Evolutionary conservation across 2,888 invertebrate species (phyloP).

Genomic region (Nomada fabriciana): DNA sequence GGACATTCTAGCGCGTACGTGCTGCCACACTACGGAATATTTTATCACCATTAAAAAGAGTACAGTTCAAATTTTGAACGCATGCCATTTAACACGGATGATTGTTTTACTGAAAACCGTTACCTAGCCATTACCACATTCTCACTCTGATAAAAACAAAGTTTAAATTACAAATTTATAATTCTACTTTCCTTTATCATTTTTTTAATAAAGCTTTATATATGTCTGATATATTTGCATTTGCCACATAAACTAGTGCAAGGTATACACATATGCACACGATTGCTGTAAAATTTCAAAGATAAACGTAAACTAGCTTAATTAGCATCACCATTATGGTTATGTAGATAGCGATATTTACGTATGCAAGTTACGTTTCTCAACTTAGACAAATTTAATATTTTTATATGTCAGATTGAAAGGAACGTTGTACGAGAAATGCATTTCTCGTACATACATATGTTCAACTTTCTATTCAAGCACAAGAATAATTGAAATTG

Average conservation of each 20-base stretch:
- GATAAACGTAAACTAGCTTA: background rate
- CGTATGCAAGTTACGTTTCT: too few species aligned
- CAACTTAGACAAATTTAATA: too few species aligned
- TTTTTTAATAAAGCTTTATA: background rate
- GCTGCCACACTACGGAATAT: slow-evolving; percentile 32
- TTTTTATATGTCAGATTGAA: too few species aligned
- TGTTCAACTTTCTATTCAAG: background rate
- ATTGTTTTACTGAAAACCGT: background rate
- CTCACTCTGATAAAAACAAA: background rate
- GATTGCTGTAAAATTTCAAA: background rate
- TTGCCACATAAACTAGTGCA: background rate
- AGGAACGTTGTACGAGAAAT: background rate
- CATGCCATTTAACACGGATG: background rate
- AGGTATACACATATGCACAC: background rate
- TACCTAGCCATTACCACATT: background rate
- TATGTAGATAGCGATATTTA: too few species aligned
- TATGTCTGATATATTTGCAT: background rate
- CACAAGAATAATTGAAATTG: background rate
- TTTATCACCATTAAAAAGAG: background rate
- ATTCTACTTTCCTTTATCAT: background rate
- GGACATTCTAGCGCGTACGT: slow-evolving; percentile 31
- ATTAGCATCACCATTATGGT: too few species aligned
- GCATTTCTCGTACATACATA: too few species aligned
- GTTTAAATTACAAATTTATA: background rate
- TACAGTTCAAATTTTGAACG: background rate